Percentiles rank a stretch among this genome's conserved stretches.
These are phyloP conservation scores for Olivierus martensii DNA, from an alignment of 1,140 invertebrate species.

Conservation along the genomic window DNA sequence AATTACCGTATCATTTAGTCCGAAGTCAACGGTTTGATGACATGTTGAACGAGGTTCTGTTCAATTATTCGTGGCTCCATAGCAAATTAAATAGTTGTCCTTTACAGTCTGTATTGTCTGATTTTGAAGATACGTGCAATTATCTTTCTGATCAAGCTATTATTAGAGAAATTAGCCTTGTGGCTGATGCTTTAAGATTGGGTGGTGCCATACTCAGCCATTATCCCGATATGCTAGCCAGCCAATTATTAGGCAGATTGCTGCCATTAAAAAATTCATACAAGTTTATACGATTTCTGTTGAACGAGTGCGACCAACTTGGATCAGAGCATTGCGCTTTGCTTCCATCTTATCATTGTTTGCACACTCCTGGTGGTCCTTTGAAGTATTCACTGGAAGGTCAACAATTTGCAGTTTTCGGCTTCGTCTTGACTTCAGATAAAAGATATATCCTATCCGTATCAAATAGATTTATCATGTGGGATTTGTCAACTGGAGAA, in stretches of 20 bases:
- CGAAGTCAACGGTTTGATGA: conserved; percentile 80
- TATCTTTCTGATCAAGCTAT: conserved; percentile 73
- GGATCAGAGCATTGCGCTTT: conserved; percentile 78
- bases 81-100: conserved; percentile 91
- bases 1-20: conserved; percentile 87
- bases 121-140: conserved; percentile 86
- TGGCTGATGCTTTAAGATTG: conserved; percentile 84
- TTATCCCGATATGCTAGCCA: conserved; percentile 90
- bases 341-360: conserved; percentile 82
- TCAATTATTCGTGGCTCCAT: conserved; percentile 96
- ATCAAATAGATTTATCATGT: conserved; percentile 93
- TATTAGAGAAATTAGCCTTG: conserved; percentile 43
- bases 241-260: conserved; percentile 81
- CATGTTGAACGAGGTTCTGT: conserved; percentile 82
- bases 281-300: conserved; percentile 65
- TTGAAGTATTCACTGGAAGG: conserved; percentile 95
- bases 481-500: conserved; percentile 89
- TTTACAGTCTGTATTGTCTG: conserved; percentile 79
- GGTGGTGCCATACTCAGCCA: conserved; percentile 77
- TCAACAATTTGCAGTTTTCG: conserved; percentile 95
- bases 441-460: conserved; percentile 88
- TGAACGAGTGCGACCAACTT: conserved; percentile 75
- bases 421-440: conserved; percentile 80
- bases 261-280: conserved; percentile 78
- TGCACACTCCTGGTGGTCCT: conserved; percentile 94